Base-by-base conservation (phyloP, 2,888 invertebrate genomes). In the Epirrhoe tristata region DNA sequence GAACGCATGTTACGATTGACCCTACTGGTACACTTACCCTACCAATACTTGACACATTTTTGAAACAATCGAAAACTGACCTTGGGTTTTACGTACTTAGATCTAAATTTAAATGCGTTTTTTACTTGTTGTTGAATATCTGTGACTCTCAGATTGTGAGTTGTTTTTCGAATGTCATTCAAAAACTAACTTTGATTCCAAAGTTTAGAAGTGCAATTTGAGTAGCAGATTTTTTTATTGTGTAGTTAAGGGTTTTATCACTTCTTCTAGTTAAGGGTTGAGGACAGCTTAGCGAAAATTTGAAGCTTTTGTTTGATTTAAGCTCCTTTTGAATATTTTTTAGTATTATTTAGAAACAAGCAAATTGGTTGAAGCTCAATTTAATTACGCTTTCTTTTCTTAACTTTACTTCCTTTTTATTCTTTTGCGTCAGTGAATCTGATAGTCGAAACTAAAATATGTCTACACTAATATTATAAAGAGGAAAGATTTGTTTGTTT, bases 1-100 rank as follows among this genome's bases (percentile, higher is more conserved):
- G 92, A 93, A 92, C 89, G 89, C 88, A 91, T 90, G 90, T 87
- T 85, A 81, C 90, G 89, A 89, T 89, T 90, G 89, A 88, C 91
- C 89, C 91, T 86, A 82, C 83, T 85, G 83, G 83, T 82, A 80
- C 52, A 85, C 83, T 88, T 88, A 87, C 86, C 86, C 88, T 82
- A 61, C n/a, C 46, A 46, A 31, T 85, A 63, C 84, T 85, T 76
- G 86, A 86, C 87, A 79, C 81, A 83, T 74, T 76, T 78, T 73
- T 74, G 67, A 65, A 61, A 62, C 69, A 76, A 82, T 79, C 81
- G 73, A 90, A 86, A 81, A 74, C 81, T 73, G 74, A 85, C 89
- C 83, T 78, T 89, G 83, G 5, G 71, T 46, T 14, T 34, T 50
- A 2, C 6, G 4, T 12, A 7, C 24, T 60, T 55, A 51, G 61